Percentiles rank a stretch among this genome's conserved stretches.
Conservation (phyloP, 2,888 invertebrate species). For the Tetranychus piercei region DNA sequence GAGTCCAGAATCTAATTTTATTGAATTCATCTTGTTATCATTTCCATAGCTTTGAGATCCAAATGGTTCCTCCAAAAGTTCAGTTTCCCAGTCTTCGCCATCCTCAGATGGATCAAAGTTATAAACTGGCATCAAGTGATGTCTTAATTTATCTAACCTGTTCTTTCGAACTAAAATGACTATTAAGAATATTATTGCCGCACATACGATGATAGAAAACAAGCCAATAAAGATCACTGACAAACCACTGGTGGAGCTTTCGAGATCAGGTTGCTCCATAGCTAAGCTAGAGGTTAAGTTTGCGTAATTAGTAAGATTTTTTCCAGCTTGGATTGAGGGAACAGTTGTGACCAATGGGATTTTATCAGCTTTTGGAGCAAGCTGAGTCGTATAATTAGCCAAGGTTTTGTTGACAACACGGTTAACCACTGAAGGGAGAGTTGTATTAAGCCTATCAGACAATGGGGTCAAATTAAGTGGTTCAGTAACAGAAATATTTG, state of each 20-base stretch:
- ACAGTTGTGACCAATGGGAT: background rate
- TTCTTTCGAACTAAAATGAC: slow-evolving; percentile 7
- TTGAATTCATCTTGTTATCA: background rate
- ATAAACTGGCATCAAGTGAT: slow-evolving; percentile 47
- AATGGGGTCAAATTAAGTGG: background rate
- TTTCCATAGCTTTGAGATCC: background rate
- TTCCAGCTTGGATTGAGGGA: background rate
- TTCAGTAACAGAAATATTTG: background rate
- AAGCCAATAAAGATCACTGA: background rate
- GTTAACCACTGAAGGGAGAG: background rate
- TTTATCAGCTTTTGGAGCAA: background rate
- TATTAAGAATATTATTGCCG: background rate
- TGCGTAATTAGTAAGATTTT: background rate
- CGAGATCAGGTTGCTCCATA: background rate
- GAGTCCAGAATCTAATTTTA: slow-evolving; percentile 9
- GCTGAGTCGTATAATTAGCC: background rate
- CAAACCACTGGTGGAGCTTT: background rate
- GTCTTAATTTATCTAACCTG: slow-evolving; percentile 41
- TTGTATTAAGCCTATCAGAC: background rate
- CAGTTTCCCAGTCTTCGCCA: slow-evolving; percentile 48
- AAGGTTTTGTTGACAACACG: background rate
- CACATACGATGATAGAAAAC: background rate
- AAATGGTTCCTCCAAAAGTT: slow-evolving; percentile 9
- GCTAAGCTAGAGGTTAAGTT: background rate
- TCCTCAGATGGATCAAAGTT: slow-evolving; percentile 49